Conservation (phyloP, 2,113 vertebrate species). For the Pangasianodon gigas region DNA sequence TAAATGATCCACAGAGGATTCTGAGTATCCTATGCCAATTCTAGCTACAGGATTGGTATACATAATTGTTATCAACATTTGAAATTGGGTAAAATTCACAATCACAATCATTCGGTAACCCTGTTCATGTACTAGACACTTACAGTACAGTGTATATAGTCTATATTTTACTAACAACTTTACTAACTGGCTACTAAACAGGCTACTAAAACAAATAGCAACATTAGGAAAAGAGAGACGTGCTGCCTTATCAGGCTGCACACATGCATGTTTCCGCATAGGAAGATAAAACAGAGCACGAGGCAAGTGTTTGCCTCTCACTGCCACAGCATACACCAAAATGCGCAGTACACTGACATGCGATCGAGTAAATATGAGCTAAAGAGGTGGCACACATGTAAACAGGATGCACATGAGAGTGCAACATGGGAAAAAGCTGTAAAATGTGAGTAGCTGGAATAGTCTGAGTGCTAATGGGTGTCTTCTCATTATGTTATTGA, state of each 20-base stretch:
- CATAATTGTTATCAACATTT: background rate
- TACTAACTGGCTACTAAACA: background rate
- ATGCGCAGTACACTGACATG: conserved; percentile 20
- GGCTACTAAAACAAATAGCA: background rate
- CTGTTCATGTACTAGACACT: background rate
- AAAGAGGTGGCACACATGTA: conserved; percentile 14
- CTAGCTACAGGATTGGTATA: background rate
- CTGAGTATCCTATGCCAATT: background rate
- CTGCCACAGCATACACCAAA: background rate
- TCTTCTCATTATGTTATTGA: background rate
- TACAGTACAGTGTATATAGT: background rate
- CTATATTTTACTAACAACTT: background rate
- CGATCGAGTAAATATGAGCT: background rate
- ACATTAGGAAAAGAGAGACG: conserved; percentile 6
- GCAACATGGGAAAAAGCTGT: conserved; percentile 36
- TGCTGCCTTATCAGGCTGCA: conserved; percentile 67
- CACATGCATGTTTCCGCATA: conserved; percentile 56
- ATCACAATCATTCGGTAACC: background rate
- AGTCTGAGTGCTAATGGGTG: background rate
- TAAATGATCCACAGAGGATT: background rate
- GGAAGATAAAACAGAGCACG: conserved; percentile 52
- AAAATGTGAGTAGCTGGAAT: conserved; percentile 63
- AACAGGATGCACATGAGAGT: conserved; percentile 50
- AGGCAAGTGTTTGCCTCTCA: conserved; percentile 16
- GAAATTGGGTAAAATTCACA: background rate